Percentiles rank a stretch among this genome's conserved stretches.
Evolutionary conservation across 2,113 vertebrate genomes (phyloP).

Genomic region (Xenopus tropicalis): UCB_Xtro_10.0 CM004445.2:115807001-115807500

Average conservation of each 20-base stretch:
- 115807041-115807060: constrained; percentile 26
- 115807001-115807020: too few species aligned
- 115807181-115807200: constrained; percentile 42
- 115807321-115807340: too few species aligned
- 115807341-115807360: too few species aligned
- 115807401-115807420: too few species aligned
- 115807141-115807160: constrained; percentile 32
- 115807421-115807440: too few species aligned
- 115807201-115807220: constrained; percentile 33
- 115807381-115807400: too few species aligned
- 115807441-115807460: too few species aligned
- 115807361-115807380: too few species aligned
- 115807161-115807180: constrained; percentile 41
- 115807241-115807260: constrained; percentile 33
- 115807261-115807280: constrained; percentile 17
- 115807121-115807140: constrained; percentile 30
- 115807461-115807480: too few species aligned
- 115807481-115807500: too few species aligned
- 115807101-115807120: constrained; percentile 26
- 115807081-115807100: constrained; percentile 27
- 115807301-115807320: too few species aligned
- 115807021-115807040: neutral
- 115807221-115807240: constrained; percentile 33
- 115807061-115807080: constrained; percentile 9
- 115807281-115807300: constrained; percentile 27